A percentile compares a stretch with the other conserved stretches of the same genome.
Conservation (phyloP, 2,888 invertebrate species). For the Tenthredo amoena region DNA sequence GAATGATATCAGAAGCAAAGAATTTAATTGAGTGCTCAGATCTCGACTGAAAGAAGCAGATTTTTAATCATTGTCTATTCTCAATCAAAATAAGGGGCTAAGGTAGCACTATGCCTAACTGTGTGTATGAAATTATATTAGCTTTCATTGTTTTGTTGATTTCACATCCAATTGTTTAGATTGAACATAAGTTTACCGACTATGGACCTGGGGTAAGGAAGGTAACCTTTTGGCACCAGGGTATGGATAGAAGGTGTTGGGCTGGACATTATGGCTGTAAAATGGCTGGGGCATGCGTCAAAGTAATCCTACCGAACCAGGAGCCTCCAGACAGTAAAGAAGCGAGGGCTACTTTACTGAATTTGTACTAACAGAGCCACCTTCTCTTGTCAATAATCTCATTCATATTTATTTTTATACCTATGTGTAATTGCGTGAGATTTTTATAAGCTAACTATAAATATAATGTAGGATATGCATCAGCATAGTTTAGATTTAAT, state of each 20-base stretch:
- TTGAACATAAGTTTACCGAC: slow-evolving; percentile 78
- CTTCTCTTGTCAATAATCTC: not conserved
- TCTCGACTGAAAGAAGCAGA: not conserved
- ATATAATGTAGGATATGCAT: too few relatives aligned
- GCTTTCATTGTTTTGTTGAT: not conserved
- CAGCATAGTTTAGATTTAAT: not conserved
- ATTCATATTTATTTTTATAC: not conserved
- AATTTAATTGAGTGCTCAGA: not conserved
- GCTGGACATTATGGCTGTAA: slow-evolving; percentile 84
- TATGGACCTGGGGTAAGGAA: slow-evolving; percentile 79
- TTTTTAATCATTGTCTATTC: not conserved
- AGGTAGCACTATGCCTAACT: too few relatives aligned
- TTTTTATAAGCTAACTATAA: too few relatives aligned
- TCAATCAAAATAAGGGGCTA: too few relatives aligned
- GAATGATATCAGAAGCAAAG: not conserved
- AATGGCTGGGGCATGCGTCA: slow-evolving; percentile 82
- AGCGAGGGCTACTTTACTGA: not conserved
- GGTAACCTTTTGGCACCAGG: slow-evolving; percentile 80
- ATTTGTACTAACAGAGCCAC: not conserved
- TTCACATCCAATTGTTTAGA: slow-evolving; percentile 71
- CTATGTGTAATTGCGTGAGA: not conserved
- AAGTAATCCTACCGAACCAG: slow-evolving; percentile 56
- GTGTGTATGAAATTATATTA: too few relatives aligned
- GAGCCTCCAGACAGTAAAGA: not conserved
- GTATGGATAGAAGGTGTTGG: slow-evolving; percentile 83